Base-by-base conservation (phyloP, 2,113 vertebrate genomes). In the Neopipo cinnamomea region DNA sequence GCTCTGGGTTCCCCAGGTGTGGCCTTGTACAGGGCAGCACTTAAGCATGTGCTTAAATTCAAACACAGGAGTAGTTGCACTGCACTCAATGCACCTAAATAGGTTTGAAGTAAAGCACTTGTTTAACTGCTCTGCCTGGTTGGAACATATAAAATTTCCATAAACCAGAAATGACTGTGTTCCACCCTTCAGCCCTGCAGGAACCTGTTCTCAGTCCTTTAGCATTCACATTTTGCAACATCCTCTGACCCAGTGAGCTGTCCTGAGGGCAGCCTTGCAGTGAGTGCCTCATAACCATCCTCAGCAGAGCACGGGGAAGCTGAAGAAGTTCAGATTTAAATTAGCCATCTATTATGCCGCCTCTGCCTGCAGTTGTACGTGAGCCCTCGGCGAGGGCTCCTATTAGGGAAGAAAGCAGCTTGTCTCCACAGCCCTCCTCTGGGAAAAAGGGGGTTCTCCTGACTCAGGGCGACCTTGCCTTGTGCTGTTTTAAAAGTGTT, bases 361-460 rank as follows among this genome's bases (percentile, higher is more conserved):
- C 55, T 6, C 83, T 77, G 59, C 42, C 3, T 13, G n/a, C 35
- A 21, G 44, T 7, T 44, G 23, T 23, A 25, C 0, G 0, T 28
- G 78, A 89, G 65, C 63, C 49, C 33, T 53, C 35, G 6, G 0
- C 0, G 0, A 44, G 37, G 31, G 17, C 53, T 27, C 33, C 41
- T 21, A 3, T 35, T 28, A 27, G 85, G 58, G 46, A 20, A 58
- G 79, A 16, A 33, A 66, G 75, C 49, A 58, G 62, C 41, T 65
- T n/a, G 28, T 79, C 70, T 91, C 50, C 52, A 53, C 18, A 86
- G 33, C 44, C 39, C 42, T 85, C 77, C 71, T 66, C 55, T 83
- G 91, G 81, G 74, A 65, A 83, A 59, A 19, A n/a, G 15, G 0
- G 42, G n/a, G 16, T 23, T 70, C 65, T 87, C 53, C 62, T 59